Percentiles rank a stretch among this genome's conserved stretches.
phyloP scores from a whole-genome alignment of 2,113 vertebrate species.

The Isurus oxyrinchus region DNA sequence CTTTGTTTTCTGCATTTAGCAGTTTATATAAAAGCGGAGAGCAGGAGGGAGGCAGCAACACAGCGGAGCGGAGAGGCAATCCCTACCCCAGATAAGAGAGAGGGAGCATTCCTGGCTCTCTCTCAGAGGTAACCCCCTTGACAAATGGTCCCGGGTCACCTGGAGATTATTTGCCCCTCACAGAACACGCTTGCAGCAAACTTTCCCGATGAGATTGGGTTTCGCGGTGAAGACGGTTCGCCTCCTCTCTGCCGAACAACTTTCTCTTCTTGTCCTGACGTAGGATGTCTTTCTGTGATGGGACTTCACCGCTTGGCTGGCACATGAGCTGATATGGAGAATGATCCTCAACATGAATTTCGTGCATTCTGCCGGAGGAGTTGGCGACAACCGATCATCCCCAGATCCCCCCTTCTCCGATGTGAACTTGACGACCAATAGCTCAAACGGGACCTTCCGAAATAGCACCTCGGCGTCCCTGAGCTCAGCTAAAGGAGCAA shows the following conservation, averaged over 20 bases:
- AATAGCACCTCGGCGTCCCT: conserved; percentile 58
- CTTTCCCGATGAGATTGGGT: not conserved
- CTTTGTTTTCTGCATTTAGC: not conserved
- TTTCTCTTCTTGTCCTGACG: not conserved
- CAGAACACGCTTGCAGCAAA: not conserved
- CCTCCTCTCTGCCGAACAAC: not conserved
- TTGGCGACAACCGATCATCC: conserved; percentile 52
- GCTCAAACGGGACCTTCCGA: conserved; percentile 59
- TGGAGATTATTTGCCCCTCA: not conserved
- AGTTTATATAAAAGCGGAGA: not conserved
- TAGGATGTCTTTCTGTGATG: not conserved
- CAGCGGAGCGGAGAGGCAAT: not conserved
- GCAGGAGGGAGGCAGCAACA: not conserved
- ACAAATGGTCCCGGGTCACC: not conserved
- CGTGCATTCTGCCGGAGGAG: conserved; percentile 48
- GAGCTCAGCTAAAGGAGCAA: conserved; percentile 71
- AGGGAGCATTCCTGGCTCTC: not conserved
- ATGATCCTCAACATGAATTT: conserved; percentile 59
- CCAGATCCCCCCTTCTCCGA: conserved; percentile 51
- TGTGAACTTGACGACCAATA: conserved; percentile 52
- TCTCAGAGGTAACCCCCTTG: no score
- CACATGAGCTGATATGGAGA: conserved; percentile 56
- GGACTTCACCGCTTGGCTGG: not conserved
- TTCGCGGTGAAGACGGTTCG: not conserved
- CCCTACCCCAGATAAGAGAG: not conserved